A percentile compares a stretch with the other conserved stretches of the same genome.
These are phyloP conservation scores for Harlomillsia oculata DNA, from an alignment of 1,140 invertebrate species.

Conservation along the genomic window DNA sequence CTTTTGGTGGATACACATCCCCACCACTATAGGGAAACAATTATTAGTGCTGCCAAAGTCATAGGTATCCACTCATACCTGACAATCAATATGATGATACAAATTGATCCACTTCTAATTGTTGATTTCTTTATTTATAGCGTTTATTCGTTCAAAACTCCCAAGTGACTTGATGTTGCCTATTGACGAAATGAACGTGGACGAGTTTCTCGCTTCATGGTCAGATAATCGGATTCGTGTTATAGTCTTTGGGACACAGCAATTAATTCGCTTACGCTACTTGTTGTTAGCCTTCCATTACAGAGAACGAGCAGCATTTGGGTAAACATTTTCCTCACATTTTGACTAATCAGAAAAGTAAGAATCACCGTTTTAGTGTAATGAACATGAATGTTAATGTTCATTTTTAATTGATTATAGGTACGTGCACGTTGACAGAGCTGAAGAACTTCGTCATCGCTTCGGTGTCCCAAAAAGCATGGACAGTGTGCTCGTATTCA, in stretches of 20 bases:
- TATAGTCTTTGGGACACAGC: constrained; percentile 71
- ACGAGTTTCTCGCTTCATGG: constrained; percentile 76
- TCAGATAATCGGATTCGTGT: constrained; percentile 81
- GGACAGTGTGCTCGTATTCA: constrained; percentile 81
- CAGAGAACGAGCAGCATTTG: constrained; percentile 74
- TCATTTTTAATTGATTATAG: not conserved
- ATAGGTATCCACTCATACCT: no score
- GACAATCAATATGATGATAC: constrained; percentile 35
- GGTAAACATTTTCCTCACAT: constrained; percentile 60
- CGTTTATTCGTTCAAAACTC: constrained; percentile 74
- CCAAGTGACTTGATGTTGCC: constrained; percentile 64
- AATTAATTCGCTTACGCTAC: constrained; percentile 66
- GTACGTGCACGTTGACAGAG: constrained; percentile 14
- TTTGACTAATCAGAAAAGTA: no score
- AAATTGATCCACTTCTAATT: not conserved
- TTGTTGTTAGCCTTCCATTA: constrained; percentile 79
- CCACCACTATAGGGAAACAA: constrained; percentile 65
- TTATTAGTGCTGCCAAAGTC: constrained; percentile 65
- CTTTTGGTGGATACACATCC: constrained; percentile 70
- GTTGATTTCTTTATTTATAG: constrained; percentile 42
- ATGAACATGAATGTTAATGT: not conserved
- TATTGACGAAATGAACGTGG: constrained; percentile 61
- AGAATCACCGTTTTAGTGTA: not conserved
- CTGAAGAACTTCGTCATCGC: constrained; percentile 37
- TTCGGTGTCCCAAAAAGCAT: constrained; percentile 65